Percentiles rank a stretch among this genome's conserved stretches.
These are phyloP conservation scores for Apodemus agrarius DNA, from an alignment of 2,797 vertebrate genomes.

Conservation along the genomic window DNA sequence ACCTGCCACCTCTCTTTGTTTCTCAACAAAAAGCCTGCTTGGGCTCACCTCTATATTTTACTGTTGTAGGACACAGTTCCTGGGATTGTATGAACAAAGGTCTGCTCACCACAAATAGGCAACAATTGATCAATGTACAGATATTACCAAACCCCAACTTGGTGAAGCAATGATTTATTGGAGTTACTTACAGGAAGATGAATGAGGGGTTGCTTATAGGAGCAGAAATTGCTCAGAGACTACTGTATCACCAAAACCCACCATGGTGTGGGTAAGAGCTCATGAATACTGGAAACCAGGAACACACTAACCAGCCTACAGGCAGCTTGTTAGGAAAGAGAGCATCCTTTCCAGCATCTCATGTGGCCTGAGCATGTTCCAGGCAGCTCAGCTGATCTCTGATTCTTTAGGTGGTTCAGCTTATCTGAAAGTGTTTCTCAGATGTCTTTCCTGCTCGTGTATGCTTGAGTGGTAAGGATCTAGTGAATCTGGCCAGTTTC, in stretches of 20 bases:
- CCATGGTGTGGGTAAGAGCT: background rate
- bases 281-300: background rate
- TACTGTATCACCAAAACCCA: fast-evolving
- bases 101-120: background rate
- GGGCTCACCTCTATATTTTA: background rate
- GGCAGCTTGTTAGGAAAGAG: too few species aligned
- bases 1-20: background rate
- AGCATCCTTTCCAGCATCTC: background rate
- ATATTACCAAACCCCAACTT: background rate
- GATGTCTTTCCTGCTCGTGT: background rate
- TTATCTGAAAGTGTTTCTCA: background rate
- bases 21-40: background rate
- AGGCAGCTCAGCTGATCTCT: background rate
- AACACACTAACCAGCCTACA: background rate
- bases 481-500: background rate
- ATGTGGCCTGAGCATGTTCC: background rate
- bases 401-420: background rate
- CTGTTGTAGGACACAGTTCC: background rate
- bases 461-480: background rate
- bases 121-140: background rate
- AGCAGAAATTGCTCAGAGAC: background rate
- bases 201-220: background rate
- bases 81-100: background rate
- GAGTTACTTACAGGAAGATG: background rate
- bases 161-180: background rate